Base-by-base conservation (phyloP, 2,797 vertebrate species). In the Neoniphon sammara region DNA sequence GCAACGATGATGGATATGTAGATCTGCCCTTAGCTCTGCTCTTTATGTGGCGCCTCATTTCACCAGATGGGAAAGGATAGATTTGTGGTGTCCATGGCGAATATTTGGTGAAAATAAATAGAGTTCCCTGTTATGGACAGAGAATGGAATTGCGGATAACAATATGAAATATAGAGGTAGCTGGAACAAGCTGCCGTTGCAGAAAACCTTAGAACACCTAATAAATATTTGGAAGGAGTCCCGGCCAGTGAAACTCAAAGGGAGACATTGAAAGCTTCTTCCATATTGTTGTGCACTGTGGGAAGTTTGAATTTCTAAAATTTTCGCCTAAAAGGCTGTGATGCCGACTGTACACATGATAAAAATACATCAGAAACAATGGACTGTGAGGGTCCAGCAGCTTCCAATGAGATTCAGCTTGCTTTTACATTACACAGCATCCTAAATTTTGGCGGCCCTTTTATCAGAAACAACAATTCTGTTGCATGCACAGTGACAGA, bases 1-100 rank as follows among this genome's bases (percentile, higher is more conserved):
- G 73, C 59, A 83, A 73, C 42, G 20, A 75, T 85, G 82, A 87
- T 81, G 72, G 74, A 90, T 88, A 69, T 64, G 66, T 44, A 71
- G 61, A 72, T 74, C 64, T 64, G 75, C 73, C 67, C 71, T 78
- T 25, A 63, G 42, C 64, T 39, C 69, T 54, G 42, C 60, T 80
- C 65, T 63, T 66, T 60, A 77, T 60, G 70, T 39, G 39, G 18
- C 2, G n/a, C 62, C 59, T 77, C 64, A 52, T 78, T 81, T 68
- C 75, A 8, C 18, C 65, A 39, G 58, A 63, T 44, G 59, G 50
- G 58, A 78, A 75, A 46, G 20, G 70, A 73, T 53, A n/a, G 30
- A 60, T 60, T 17, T 30, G 66, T 60, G 8, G n/a, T 66, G 36
- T 27, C 61, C 52, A 66, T 3, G 50, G 56, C 60, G 53, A 55